phyloP scores from a whole-genome alignment of 1,140 invertebrate genomes.

The Nautilus pompilius region DNA sequence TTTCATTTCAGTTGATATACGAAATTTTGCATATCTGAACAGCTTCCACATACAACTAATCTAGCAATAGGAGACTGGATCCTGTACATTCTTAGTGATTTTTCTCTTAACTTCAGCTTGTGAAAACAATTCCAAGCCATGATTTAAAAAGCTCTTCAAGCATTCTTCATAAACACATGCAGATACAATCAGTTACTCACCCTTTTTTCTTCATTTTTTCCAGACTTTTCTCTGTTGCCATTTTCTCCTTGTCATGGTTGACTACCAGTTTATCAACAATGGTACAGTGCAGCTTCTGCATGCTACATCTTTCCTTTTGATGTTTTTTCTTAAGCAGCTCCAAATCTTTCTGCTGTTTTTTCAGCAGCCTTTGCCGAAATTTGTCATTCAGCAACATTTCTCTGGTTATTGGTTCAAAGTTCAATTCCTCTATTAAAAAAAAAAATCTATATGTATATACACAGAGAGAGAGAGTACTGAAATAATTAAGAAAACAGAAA shows the following conservation, averaged over 20 bases:
- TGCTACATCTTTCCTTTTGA: slow-evolving; percentile 82
- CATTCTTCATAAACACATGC: too few relatives aligned
- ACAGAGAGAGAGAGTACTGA: too few relatives aligned
- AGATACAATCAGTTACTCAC: too few relatives aligned
- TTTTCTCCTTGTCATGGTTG: slow-evolving; percentile 48
- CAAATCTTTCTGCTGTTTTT: slow-evolving; percentile 94
- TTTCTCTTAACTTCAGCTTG: too few relatives aligned
- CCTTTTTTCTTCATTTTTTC: slow-evolving; percentile 50
- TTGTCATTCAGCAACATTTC: slow-evolving; percentile 90
- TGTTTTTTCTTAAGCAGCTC: slow-evolving; percentile 90
- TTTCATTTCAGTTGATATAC: too few relatives aligned
- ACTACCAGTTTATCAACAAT: slow-evolving; percentile 88
- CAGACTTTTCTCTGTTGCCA: slow-evolving; percentile 40
- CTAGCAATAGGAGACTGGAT: too few relatives aligned
- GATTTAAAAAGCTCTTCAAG: too few relatives aligned
- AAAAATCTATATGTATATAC: not conserved
- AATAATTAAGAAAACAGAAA: too few relatives aligned
- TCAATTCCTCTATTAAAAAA: slow-evolving; percentile 26
- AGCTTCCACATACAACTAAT: too few relatives aligned
- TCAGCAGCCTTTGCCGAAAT: slow-evolving; percentile 87
- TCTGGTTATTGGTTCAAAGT: slow-evolving; percentile 78
- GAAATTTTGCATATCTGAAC: too few relatives aligned
- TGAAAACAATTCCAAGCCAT: too few relatives aligned
- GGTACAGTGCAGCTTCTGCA: slow-evolving; percentile 93
- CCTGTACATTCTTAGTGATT: too few relatives aligned